Conservation (phyloP, 2,113 vertebrate species). For the Notiomystis cincta region DNA sequence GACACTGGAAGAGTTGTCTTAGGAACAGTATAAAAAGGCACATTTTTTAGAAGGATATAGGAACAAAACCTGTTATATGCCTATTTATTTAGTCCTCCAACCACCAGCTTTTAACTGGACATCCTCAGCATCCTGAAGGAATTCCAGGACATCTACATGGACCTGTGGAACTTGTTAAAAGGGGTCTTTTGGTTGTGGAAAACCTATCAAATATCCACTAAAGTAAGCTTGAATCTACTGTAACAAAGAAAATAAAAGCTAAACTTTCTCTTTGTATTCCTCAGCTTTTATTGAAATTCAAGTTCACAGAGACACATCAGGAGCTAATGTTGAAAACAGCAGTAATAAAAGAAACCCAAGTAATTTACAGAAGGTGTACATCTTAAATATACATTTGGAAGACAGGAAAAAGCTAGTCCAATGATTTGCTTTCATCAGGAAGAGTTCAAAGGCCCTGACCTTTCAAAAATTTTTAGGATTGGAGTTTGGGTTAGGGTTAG, state of each 20-base stretch:
- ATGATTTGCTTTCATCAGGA: neutral
- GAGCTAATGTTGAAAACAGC: neutral
- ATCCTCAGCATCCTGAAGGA: neutral
- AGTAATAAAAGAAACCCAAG: neutral
- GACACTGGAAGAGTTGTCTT: neutral
- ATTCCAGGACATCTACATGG: neutral
- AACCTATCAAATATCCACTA: neutral
- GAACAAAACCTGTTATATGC: neutral
- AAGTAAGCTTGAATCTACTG: neutral
- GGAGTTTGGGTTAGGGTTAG: too few species aligned
- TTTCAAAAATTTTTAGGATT: too few species aligned
- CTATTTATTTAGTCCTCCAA: neutral
- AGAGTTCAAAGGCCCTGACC: accelerated
- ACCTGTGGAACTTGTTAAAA: neutral
- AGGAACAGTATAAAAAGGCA: neutral
- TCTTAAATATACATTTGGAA: neutral
- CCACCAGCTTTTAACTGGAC: neutral
- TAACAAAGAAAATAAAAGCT: neutral
- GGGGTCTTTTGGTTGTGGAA: neutral
- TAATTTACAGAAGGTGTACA: neutral
- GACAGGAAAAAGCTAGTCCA: neutral
- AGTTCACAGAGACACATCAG: neutral
- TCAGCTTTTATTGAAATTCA: neutral
- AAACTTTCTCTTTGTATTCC: neutral
- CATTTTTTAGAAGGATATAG: neutral